Percentiles rank a stretch among this genome's conserved stretches.
These are phyloP conservation scores for Benthosema pterotum DNA, from an alignment of 2,797 vertebrate species.

Conservation along the genomic window DNA sequence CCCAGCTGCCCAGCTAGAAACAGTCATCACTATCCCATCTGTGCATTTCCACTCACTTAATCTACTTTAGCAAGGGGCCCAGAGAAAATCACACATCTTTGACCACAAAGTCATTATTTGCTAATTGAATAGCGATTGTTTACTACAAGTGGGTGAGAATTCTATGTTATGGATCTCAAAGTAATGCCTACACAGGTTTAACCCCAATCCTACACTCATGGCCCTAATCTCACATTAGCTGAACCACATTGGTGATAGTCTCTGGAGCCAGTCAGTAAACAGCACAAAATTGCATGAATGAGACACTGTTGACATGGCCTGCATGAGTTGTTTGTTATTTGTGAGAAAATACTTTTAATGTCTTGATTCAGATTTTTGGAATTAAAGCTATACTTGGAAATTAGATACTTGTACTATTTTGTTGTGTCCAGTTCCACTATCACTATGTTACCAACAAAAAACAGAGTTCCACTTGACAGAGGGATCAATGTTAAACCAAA, in stretches of 20 bases:
- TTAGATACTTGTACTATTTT: too few species aligned
- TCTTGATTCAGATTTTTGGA: too few species aligned
- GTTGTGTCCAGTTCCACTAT: too few species aligned
- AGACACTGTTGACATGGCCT: neutral
- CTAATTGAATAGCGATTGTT: constrained; percentile 2
- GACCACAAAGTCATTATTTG: constrained; percentile 2
- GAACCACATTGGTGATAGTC: constrained; percentile 1
- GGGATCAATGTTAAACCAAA: too few species aligned
- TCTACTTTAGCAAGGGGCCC: neutral
- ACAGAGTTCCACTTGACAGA: too few species aligned
- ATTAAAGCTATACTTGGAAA: too few species aligned
- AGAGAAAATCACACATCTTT: neutral
- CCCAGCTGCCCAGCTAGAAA: neutral
- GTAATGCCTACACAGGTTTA: constrained; percentile 11
- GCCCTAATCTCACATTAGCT: constrained; percentile 60
- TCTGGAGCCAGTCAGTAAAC: constrained; percentile 12
- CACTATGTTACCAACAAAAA: too few species aligned
- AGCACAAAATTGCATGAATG: constrained; percentile 36
- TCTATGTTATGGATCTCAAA: constrained; percentile 5
- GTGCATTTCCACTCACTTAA: neutral
- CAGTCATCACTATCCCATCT: neutral
- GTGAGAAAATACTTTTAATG: neutral
- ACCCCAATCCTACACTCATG: constrained; percentile 47
- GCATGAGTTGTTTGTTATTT: constrained; percentile 6
- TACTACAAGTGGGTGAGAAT: neutral